phyloP scores from a whole-genome alignment of 2,113 vertebrate species.

The Oryctolagus cuniculus region DNA sequence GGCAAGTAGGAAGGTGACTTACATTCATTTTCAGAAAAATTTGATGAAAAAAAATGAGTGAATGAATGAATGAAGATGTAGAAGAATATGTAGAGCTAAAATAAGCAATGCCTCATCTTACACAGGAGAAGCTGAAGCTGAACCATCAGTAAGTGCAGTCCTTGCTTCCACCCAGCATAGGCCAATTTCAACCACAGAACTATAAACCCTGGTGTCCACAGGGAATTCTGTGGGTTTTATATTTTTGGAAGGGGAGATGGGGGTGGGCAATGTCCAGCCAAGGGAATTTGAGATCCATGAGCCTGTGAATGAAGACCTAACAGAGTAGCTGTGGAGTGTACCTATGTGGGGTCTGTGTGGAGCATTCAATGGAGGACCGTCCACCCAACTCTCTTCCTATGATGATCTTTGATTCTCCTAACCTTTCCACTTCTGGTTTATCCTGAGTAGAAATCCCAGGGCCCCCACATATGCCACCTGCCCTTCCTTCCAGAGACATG shows the following conservation, averaged over 20 bases:
- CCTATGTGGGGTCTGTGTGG: accelerated
- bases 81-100: neutral
- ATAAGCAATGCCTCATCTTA: neutral
- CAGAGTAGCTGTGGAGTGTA: neutral
- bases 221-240: neutral
- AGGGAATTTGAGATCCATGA: neutral
- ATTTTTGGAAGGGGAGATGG: neutral
- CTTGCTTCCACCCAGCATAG: neutral
- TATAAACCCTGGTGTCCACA: no score
- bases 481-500: neutral
- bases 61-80: neutral
- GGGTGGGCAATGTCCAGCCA: neutral
- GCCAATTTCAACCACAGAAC: neutral
- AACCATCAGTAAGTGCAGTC: neutral
- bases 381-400: neutral
- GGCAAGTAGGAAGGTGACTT: neutral
- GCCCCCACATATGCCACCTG: neutral
- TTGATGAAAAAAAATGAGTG: neutral
- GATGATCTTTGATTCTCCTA: neutral
- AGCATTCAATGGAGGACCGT: neutral
- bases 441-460: neutral
- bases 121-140: neutral
- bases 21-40: neutral
- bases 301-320: neutral
- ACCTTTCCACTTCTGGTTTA: neutral